Base-by-base conservation (phyloP, 2,888 invertebrate genomes). In the Cactoblastis cactorum region DNA sequence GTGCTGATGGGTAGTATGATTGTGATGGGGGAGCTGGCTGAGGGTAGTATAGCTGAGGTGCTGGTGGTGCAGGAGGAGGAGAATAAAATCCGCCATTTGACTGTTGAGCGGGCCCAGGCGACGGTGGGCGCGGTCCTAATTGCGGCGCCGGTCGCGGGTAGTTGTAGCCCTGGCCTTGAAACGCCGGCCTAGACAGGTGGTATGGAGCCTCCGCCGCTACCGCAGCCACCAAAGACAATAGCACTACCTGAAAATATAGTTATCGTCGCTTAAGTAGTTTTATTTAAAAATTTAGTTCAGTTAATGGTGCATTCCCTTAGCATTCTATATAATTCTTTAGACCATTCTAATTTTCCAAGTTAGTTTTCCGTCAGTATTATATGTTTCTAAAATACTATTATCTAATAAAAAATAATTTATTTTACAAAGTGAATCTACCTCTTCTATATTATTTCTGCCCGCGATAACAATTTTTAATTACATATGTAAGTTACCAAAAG, bases 171-270 rank as follows among this genome's bases (percentile, higher is more conserved):
- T 79, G 80, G 4, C 74, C 71, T 33, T 77, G 64, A 3, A 70
- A 57, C 1, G 65, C 71, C n/a, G 88, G 88, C 48, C 79, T 77
- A 9, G 83, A 82, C 52, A 86, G 58, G 50, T 83, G 68, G 63
- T 89, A 89, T 15, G 86, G 88, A 11, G 87, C 88, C 71, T 88
- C 88, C 22, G 78, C 82, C 48, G 63, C 72, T 54, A 77, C 71
- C 45, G 72, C 75, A 51, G 77, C 77, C 34, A 86, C 74, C 63
- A 86, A 55, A 55, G 81, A 75, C 61, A 88, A 57, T 58, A 87
- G 59, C 52, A 76, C 59, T 55, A 87, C 73, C 88, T 88, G 78
- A 35, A 79, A 79, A 54, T 45, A 60, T 54, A 50, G 53, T 15
- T 15, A n/a, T 34, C 22, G 6, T 6, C 22, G 6, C 22, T 22